Percentiles rank a stretch among this genome's conserved stretches.
These are phyloP conservation scores for Hesperia comma DNA, from an alignment of 2,888 invertebrate genomes.

Conservation along the genomic window DNA sequence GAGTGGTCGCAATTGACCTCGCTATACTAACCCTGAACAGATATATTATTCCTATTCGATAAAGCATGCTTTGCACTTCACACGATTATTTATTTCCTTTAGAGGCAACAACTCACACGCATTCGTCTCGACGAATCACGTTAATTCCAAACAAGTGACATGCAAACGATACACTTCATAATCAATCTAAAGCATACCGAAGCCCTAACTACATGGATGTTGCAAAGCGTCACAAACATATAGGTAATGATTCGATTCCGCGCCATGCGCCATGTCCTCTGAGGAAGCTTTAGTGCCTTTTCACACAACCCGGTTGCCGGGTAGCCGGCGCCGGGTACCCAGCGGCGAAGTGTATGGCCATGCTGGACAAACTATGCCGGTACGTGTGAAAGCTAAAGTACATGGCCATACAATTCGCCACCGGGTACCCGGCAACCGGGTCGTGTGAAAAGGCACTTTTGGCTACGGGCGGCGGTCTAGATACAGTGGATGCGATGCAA, in stretches of 20 bases:
- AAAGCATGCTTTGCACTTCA: not conserved
- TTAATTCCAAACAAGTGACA: not conserved
- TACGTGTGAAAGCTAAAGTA: too few relatives aligned
- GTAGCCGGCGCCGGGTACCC: too few relatives aligned
- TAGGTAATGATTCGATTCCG: conserved; percentile 2
- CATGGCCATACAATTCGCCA: too few relatives aligned
- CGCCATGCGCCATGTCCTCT: not conserved
- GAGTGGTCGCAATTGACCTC: too few relatives aligned
- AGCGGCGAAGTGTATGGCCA: too few relatives aligned
- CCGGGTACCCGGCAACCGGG: too few relatives aligned
- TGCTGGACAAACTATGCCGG: too few relatives aligned
- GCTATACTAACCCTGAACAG: too few relatives aligned
- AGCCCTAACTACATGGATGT: conserved; percentile 15
- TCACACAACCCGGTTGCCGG: too few relatives aligned
- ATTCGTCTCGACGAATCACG: not conserved
- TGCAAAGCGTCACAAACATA: conserved; percentile 9
- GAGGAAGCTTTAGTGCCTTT: too few relatives aligned
- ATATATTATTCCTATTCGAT: not conserved
- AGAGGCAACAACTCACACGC: not conserved
- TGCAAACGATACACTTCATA: conserved; percentile 3
- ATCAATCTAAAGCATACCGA: conserved; percentile 1
- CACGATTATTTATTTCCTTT: not conserved
- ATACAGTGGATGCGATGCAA: conserved; percentile 33
- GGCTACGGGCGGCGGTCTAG: conserved; percentile 33
- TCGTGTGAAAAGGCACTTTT: conserved; percentile 14